These are phyloP conservation scores for Plodia interpunctella DNA, from an alignment of 1,140 invertebrate genomes.

Conservation along the genomic window DNA sequence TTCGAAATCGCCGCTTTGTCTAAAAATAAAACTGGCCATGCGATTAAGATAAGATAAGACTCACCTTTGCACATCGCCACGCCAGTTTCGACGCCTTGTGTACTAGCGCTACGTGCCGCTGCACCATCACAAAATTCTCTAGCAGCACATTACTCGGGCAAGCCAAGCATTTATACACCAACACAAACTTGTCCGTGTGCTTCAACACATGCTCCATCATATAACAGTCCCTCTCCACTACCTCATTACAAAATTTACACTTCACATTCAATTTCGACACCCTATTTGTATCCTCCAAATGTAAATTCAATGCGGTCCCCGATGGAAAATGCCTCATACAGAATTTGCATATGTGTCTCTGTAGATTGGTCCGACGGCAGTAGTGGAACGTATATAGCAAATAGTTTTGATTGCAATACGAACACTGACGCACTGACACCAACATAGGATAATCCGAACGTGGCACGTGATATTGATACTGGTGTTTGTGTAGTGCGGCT, in stretches of 20 bases:
- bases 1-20: too few relatives aligned
- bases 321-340: slow-evolving; percentile 9
- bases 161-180: slow-evolving; percentile 21
- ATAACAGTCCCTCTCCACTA: slow-evolving; percentile 21
- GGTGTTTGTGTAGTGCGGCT: not conserved
- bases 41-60: not conserved
- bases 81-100: not conserved
- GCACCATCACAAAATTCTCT: not conserved
- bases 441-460: not conserved
- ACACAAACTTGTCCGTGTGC: slow-evolving; percentile 25
- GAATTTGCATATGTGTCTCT: not conserved
- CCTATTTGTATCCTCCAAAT: not conserved
- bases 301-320: not conserved
- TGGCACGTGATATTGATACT: not conserved
- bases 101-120: not conserved
- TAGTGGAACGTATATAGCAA: not conserved
- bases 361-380: slow-evolving; percentile 1
- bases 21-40: too few relatives aligned
- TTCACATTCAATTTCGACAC: slow-evolving; percentile 16
- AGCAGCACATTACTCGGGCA: not conserved
- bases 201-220: slow-evolving; percentile 23
- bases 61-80: not conserved
- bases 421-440: not conserved
- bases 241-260: slow-evolving; percentile 24
- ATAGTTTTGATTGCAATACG: slow-evolving; percentile 1